Percentiles rank a stretch among this genome's conserved stretches.
These are phyloP conservation scores for Pasiphila rectangulata DNA, from an alignment of 2,888 invertebrate species.

Conservation along the genomic window DNA sequence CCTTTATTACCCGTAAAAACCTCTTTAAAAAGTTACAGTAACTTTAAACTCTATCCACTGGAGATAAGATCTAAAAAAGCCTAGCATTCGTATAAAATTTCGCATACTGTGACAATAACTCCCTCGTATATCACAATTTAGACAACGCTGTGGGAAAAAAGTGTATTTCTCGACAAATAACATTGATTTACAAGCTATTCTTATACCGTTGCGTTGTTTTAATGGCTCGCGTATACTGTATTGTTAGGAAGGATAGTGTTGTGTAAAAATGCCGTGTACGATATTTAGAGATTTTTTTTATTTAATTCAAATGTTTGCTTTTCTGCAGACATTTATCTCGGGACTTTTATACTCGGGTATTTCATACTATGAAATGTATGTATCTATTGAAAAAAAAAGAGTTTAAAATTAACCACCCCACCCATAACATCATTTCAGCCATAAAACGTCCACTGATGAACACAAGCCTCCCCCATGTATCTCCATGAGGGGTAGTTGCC, in stretches of 20 bases:
- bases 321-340: too few species aligned
- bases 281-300: too few species aligned
- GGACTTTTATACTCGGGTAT: too few species aligned
- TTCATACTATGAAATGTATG: too few species aligned
- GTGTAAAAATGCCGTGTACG: neutral
- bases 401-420: too few species aligned
- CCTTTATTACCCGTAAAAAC: neutral
- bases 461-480: too few species aligned
- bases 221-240: constrained; percentile 46
- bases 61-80: constrained; percentile 5
- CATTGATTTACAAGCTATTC: constrained; percentile 67
- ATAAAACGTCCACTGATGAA: too few species aligned
- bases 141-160: constrained; percentile 39
- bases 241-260: neutral
- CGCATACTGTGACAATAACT: constrained; percentile 25
- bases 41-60: constrained; percentile 11
- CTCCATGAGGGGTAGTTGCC: too few species aligned
- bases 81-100: constrained; percentile 13
- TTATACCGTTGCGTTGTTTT: constrained; percentile 40
- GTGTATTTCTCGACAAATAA: constrained; percentile 65
- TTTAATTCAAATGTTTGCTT: too few species aligned
- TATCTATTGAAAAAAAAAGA: too few species aligned
- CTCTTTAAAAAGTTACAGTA: constrained; percentile 5
- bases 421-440: too few species aligned
- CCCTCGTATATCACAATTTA: constrained; percentile 33